Evolutionary conservation across 2,888 invertebrate genomes (phyloP).

Genomic region (Agriopis aurantiaria): DNA sequence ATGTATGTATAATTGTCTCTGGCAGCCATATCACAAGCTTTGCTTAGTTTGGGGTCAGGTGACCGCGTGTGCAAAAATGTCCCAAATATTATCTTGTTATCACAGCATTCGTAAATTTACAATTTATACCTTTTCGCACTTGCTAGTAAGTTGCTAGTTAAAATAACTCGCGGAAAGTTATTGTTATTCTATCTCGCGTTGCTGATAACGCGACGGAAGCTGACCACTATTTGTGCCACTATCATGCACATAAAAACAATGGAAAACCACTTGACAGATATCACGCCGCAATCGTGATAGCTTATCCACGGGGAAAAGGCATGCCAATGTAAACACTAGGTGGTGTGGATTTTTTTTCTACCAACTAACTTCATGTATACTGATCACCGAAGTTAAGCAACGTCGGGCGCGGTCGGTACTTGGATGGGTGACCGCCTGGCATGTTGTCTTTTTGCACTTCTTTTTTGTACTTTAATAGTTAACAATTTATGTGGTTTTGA

Average conservation of each 20-base stretch:
- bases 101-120: background rate
- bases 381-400: constrained; percentile 74
- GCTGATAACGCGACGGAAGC: background rate
- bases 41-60: too few relatives aligned
- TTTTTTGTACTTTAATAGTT: too few relatives aligned
- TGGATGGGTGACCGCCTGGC: constrained; percentile 69
- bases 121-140: too few relatives aligned
- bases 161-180: background rate
- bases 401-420: constrained; percentile 76
- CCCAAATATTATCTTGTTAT: too few relatives aligned
- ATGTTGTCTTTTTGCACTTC: too few relatives aligned
- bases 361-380: too few relatives aligned
- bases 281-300: constrained; percentile 20
- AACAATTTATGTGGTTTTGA: too few relatives aligned
- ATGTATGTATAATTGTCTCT: too few relatives aligned
- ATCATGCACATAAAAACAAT: constrained; percentile 28
- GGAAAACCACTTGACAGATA: constrained; percentile 40
- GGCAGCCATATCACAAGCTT: too few relatives aligned
- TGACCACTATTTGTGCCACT: background rate
- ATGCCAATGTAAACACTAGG: background rate
- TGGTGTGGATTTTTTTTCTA: background rate
- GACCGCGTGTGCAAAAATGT: too few relatives aligned
- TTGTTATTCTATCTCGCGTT: background rate
- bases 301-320: background rate
- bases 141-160: background rate